Evolutionary conservation across 2,797 vertebrate species (phyloP), one percentile per base, ranked within the genome.

Genomic region (Phrynocephalus vlangalii): DNA sequence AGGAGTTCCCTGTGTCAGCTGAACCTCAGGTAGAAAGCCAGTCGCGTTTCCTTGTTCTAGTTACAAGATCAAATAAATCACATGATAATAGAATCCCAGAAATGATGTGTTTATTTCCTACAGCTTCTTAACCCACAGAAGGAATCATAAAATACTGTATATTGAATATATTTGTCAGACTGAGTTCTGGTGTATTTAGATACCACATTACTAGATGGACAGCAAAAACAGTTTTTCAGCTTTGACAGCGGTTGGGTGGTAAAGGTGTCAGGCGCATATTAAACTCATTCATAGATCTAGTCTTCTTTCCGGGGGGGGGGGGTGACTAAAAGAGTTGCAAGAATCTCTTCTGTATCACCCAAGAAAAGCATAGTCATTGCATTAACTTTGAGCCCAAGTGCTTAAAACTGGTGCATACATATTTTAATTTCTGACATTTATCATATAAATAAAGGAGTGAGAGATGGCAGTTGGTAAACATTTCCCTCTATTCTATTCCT

Each of bases 381-480:
- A 44, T 44, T 44, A 38, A 85, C 48, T 5, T 26, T 72, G 48
- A 60, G 15, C 30, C 13, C 6, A 75, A 82, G 68, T 70, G 50
- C 44, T 52, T 77, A 68, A 87, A 83, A 83, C 44, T n/a, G 24
- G 77, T 38, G 15, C 72, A 9, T 70, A 78, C 18, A 18, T 70
- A 60, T 38, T 78, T 16, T n/a, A 20, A 44, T 81, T 56, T 75
- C 22, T 44, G 50, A 44, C 84, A 79, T 28, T 90, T 89, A 79
- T 89, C 16, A 50, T 0, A 3, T 28, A 66, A 86, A 3, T 28
- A 66, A 86, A 76, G 26, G 50, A 33, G 0, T 79, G 63, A 88
- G 92, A 91, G 30, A 30, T 30, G 24, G 26, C 52, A 18, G 20
- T 77, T 76, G 50, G 56, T 82, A 85, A 76, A 85, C 50, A 77